Conservation (phyloP, 2,113 vertebrate species). For the Setophaga petechia region DNA sequence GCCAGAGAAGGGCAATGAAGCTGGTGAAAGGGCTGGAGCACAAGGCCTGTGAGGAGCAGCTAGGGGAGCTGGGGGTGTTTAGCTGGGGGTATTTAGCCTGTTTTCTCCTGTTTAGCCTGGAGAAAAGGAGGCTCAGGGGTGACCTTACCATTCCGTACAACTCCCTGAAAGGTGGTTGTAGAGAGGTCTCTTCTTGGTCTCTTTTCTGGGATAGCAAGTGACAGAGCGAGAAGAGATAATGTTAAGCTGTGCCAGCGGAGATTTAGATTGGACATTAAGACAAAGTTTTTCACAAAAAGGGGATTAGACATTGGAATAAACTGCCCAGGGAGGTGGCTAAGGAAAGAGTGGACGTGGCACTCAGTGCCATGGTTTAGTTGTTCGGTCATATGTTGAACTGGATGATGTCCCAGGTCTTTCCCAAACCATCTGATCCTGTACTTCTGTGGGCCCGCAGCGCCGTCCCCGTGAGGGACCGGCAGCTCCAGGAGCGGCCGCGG, state of each 20-base stretch:
- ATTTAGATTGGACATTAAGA: not conserved
- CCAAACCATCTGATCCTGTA: rapidly evolving
- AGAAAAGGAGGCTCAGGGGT: not conserved
- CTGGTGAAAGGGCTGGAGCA: not conserved
- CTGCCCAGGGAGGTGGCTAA: not conserved
- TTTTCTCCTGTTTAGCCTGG: too few species aligned
- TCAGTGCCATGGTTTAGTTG: not conserved
- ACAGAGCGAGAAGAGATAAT: not conserved
- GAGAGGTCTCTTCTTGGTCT: too few species aligned
- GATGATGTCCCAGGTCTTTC: not conserved
- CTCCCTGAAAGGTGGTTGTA: too few species aligned
- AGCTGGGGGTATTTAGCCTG: too few species aligned
- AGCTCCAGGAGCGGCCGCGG: rapidly evolving
- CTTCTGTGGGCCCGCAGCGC: too few species aligned
- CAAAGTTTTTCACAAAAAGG: not conserved
- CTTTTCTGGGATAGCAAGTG: not conserved
- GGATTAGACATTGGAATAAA: not conserved
- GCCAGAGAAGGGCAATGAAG: too few species aligned
- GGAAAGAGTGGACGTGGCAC: not conserved
- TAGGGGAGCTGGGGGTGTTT: too few species aligned
- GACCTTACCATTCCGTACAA: not conserved
- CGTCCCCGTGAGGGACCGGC: too few species aligned
- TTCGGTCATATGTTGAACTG: not conserved
- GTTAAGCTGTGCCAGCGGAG: not conserved
- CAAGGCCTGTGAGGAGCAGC: rapidly evolving